Conservation (phyloP, 2,888 invertebrate species). For the Sipha maydis region DNA sequence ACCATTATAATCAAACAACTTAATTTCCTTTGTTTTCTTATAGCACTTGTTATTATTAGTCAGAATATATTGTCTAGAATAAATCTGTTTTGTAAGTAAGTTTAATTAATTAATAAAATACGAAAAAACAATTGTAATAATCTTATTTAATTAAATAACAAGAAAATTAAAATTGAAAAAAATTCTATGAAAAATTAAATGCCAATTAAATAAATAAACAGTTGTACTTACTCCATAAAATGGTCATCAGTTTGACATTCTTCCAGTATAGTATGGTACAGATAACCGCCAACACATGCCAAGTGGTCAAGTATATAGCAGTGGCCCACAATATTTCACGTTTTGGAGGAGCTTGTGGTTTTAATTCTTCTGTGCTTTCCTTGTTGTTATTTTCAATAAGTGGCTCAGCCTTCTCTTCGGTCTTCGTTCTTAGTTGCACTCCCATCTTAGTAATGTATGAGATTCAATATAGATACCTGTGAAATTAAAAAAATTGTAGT, state of each 20-base stretch:
- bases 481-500: conserved; percentile 4
- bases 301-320: conserved; percentile 54
- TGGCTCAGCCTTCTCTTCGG: conserved; percentile 45
- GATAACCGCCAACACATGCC: conserved; percentile 45
- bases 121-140: too few relatives aligned
- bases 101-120: too few relatives aligned
- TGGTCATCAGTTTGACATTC: conserved; percentile 43
- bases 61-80: too few relatives aligned
- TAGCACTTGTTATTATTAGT: too few relatives aligned
- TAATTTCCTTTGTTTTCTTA: too few relatives aligned
- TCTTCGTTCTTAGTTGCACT: conserved; percentile 52
- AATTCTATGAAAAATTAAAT: neutral
- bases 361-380: neutral
- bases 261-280: conserved; percentile 54
- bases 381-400: conserved; percentile 50
- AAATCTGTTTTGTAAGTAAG: too few relatives aligned
- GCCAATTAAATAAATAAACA: neutral
- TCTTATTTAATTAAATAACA: too few relatives aligned
- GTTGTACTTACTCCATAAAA: conserved; percentile 36
- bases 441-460: conserved; percentile 48
- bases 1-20: too few relatives aligned
- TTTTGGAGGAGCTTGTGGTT: conserved; percentile 44
- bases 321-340: conserved; percentile 56
- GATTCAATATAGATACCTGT: conserved; percentile 37
- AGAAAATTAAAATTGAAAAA: too few relatives aligned